Evolutionary conservation across 2,888 invertebrate genomes (phyloP).

Genomic region (Leucophenga montana): DNA sequence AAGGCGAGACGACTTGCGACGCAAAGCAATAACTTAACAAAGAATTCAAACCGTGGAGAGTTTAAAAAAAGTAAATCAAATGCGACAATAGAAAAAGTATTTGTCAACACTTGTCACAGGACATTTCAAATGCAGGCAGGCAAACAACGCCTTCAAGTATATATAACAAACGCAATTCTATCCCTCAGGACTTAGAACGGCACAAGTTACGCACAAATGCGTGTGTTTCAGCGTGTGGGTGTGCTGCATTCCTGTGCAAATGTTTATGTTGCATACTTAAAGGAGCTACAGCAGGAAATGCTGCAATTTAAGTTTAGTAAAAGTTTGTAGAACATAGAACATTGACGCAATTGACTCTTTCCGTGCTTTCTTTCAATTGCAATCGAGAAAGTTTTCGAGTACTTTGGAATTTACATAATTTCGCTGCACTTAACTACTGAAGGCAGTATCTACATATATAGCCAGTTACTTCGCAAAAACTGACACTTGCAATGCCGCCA

Average conservation of each 20-base stretch:
- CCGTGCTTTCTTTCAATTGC: too few species aligned
- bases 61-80: neutral
- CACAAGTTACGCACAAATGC: neutral
- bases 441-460: too few species aligned
- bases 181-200: neutral
- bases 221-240: neutral
- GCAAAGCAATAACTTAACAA: constrained; percentile 22
- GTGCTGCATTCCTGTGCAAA: constrained; percentile 1
- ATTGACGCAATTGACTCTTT: too few species aligned
- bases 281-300: neutral
- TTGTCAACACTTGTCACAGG: constrained; percentile 5
- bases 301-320: neutral
- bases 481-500: neutral
- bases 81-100: constrained; percentile 6
- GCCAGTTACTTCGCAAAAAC: neutral
- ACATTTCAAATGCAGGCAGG: neutral
- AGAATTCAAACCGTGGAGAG: constrained; percentile 16
- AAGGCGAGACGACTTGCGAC: neutral
- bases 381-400: neutral
- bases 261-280: neutral
- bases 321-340: neutral
- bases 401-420: constrained; percentile 12
- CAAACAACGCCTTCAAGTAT: neutral
- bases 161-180: neutral
- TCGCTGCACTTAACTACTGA: constrained; percentile 11